Evolutionary conservation across 2,113 vertebrate species (phyloP), one percentile per base, ranked within the genome.

Genomic region (Baryphthengus martii): DNA sequence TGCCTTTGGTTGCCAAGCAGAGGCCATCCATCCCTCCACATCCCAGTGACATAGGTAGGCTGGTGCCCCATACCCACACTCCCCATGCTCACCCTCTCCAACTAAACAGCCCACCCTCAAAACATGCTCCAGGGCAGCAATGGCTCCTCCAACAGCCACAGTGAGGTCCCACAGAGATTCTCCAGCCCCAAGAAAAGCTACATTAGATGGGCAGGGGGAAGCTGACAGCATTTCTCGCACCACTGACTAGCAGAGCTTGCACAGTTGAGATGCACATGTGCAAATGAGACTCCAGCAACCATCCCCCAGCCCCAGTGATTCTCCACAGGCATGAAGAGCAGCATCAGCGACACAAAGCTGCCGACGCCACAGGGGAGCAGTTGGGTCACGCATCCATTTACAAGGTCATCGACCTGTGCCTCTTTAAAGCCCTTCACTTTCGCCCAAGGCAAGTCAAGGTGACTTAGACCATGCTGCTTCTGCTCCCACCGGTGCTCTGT

Each of bases 371-470:
- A 65, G 86, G 83, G 92, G 68, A 95, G 65, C 47, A 39, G 42
- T 49, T 90, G 92, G 86, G 76, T 93, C 91, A 95, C 2, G 45
- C 80, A 92, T 93, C 91, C 76, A 93, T 95, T 95, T 93, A 86
- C 50, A 93, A 93, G 85, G 92, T 90, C 90, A 95, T 55, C 3
- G 1, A 72, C 82, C 76, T 56, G 47, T 66, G 68, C 39, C 72
- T 88, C 85, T 86, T 58, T 67, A 86, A 79, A 96, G 72, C 5
- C 82, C 78, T 90, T 81, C 63, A 56, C 74, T 85, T 88, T 61
- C 1, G 1, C 47, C 6, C 0, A 2, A 93, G 56, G 59, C 65
- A 26, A 93, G 87, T 89, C 84, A 91, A 94, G 89, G 87, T 91
- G 91, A 81, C 71, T 74, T 21, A 53, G 50, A 65, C 39, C 3